Base-by-base conservation (phyloP, 2,888 invertebrate genomes). In the Caenorhabditis plicata region DNA sequence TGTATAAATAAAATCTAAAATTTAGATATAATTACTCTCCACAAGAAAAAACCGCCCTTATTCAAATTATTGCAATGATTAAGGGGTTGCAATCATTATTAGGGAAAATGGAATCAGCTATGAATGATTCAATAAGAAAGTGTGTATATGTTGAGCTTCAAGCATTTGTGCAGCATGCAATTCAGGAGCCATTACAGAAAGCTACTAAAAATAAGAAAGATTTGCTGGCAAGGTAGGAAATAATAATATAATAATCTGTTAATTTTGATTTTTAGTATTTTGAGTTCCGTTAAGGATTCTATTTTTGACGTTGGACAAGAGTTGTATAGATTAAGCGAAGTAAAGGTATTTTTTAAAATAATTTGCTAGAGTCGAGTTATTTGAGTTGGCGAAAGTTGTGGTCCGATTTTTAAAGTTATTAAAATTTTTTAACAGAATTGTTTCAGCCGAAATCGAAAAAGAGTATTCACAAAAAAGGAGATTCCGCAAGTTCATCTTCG, bases 181-280 rank as follows among this genome's bases (percentile, higher is more conserved):
- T 98, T 31, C 85, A 94, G 13, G 96, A 98, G 75, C 95, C 95
- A 0, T 83, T 98, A 4, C 85, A 95, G 47, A 98, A 96, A 82
- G 92, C 96, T 0, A 89, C 93, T 26, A 98, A 98, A 83, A 95
- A 95, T 80, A 96, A 95, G 82, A 93, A 93, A 81, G 96, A 96
- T 83, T 85, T 96, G 15, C 90, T 96, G 64, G 76, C 80, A 49
- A 81, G 79, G 82, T 83, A 44, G 17, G 8, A 15, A n/a, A 15
- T 11, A 8, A 41, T 4, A 41, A 41, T 11, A 13, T 41, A 15
- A 41, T 22, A n/a, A n/a, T n/a, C n/a, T 15, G 1, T n/a, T 1
- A 15, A 32, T 17, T 9, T 33, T n/a, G n/a, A 2, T 11, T 62
- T 81, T 9, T 81, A 94, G 94, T 82, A 94, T 98, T 73, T 88